Percentiles rank a stretch among this genome's conserved stretches.
Evolutionary conservation across 2,888 invertebrate genomes (phyloP).

Genomic region (Athalia cordata): DNA sequence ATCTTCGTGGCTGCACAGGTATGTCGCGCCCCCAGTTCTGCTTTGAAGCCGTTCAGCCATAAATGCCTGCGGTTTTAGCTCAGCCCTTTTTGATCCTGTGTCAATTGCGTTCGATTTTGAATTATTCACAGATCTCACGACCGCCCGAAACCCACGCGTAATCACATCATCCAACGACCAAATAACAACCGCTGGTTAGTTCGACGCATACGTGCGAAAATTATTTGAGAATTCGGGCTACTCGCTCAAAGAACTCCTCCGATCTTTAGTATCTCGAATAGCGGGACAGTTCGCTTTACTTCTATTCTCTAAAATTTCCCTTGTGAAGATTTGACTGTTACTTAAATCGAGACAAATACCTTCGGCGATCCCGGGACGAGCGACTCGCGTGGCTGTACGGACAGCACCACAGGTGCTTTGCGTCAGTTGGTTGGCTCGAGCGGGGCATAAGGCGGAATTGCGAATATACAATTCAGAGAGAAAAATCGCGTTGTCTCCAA

Average conservation of each 20-base stretch:
- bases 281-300: not conserved
- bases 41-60: constrained; percentile 41
- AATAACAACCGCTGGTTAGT: not conserved
- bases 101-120: constrained; percentile 29
- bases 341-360: constrained; percentile 22
- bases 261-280: not conserved
- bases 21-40: constrained; percentile 12
- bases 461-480: constrained; percentile 49
- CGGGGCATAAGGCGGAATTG: constrained; percentile 39
- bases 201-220: not conserved
- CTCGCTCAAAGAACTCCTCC: too few species aligned
- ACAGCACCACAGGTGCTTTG: constrained; percentile 28
- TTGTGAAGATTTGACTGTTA: not conserved
- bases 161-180: not conserved
- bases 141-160: not conserved
- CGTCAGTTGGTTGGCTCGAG: constrained; percentile 32
- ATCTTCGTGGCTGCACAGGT: constrained; percentile 3
- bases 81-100: constrained; percentile 9
- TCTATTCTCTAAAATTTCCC: not conserved
- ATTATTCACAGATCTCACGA: constrained; percentile 21
- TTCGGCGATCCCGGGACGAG: too few species aligned
- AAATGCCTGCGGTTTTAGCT: not conserved
- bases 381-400: too few species aligned
- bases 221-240: not conserved
- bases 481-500: constrained; percentile 60